Percentiles rank a stretch among this genome's conserved stretches.
Conservation (phyloP, 1,140 invertebrate genomes). For the Lordiphosa clarofinis region DNA sequence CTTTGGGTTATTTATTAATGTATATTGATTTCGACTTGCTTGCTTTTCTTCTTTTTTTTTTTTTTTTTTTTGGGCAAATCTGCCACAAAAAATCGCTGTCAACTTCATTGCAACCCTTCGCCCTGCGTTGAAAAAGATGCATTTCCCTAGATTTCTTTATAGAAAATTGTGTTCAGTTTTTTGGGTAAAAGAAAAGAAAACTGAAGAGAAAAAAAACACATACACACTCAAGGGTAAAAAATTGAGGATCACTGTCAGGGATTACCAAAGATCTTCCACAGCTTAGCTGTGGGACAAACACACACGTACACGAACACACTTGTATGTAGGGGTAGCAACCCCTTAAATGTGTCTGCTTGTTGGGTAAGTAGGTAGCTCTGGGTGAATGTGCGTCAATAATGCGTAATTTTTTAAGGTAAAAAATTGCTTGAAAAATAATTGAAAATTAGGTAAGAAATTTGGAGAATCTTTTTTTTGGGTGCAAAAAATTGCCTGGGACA, state of each 20-base stretch:
- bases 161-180: slow-evolving; percentile 57
- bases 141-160: slow-evolving; percentile 59
- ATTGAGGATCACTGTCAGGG: slow-evolving; percentile 69
- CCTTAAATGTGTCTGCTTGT: slow-evolving; percentile 4
- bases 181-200: slow-evolving; percentile 32
- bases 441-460: slow-evolving; percentile 42
- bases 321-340: slow-evolving; percentile 17
- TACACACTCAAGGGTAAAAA: slow-evolving; percentile 69
- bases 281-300: slow-evolving; percentile 59
- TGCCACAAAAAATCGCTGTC: slow-evolving; percentile 65
- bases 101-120: slow-evolving; percentile 59
- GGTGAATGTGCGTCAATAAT: slow-evolving; percentile 53
- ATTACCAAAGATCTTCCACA: slow-evolving; percentile 75
- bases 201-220: slow-evolving; percentile 11
- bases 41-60: neutral
- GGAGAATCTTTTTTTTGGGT: slow-evolving; percentile 53
- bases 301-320: slow-evolving; percentile 12
- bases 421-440: slow-evolving; percentile 42
- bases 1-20: slow-evolving; percentile 64
- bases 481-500: slow-evolving; percentile 29
- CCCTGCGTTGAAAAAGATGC: slow-evolving; percentile 39
- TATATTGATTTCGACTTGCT: slow-evolving; percentile 71
- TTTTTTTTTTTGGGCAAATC: slow-evolving; percentile 29
- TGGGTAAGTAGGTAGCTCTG: slow-evolving; percentile 20
- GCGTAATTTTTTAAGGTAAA: slow-evolving; percentile 71